Base-by-base conservation (phyloP, 30 jellyfish, hydroid and myxozoan species). In the Turritopsis rubra region DNA sequence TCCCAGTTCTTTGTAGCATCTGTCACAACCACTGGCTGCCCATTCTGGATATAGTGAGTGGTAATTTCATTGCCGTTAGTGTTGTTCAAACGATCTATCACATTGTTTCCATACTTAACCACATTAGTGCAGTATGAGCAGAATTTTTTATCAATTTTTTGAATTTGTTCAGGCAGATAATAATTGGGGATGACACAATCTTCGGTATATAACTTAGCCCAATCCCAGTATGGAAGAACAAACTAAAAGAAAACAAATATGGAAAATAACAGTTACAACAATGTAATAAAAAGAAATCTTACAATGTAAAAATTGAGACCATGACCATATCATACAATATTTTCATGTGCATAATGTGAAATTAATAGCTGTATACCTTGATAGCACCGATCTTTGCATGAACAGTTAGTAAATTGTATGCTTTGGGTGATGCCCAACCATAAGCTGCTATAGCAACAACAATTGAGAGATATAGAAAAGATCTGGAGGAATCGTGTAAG, bases 151-250 rank as follows among this genome's bases (percentile, higher is more conserved):
- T 74, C 65, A 29, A 74, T 74, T 74, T 26, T 29, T 26, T 21
- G 24, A 26, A 13, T 74, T 26, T 18, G 71, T 9, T 26, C 82
- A 74, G 82, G 82, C 9, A 74, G 82, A 28, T 41, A 74, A n/a
- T 26, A n/a, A 74, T 74, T 74, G 82, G 28, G 24, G 24, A 74
- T 29, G 17, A 74, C 7, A 23, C 82, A 74, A 13, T 74, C 82
- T 29, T 74, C 82, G 24, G 28, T 26, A 16, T 29, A 74, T n/a
- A 74, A 41, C 27, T 1, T 26, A 7, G 65, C 70, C 53, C 53
- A 74, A 29, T 74, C 65, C 82, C 82, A 74, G 65, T 74, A 74
- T 0, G 82, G 82, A 71, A 74, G 41, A 29, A 74, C 60, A 74
- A 23, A 26, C 82, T 74, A 29, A 29, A 23, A 41, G 13, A 41